phyloP scores from a whole-genome alignment of 2,888 invertebrate genomes.

The Vesta saturnalis region DNA sequence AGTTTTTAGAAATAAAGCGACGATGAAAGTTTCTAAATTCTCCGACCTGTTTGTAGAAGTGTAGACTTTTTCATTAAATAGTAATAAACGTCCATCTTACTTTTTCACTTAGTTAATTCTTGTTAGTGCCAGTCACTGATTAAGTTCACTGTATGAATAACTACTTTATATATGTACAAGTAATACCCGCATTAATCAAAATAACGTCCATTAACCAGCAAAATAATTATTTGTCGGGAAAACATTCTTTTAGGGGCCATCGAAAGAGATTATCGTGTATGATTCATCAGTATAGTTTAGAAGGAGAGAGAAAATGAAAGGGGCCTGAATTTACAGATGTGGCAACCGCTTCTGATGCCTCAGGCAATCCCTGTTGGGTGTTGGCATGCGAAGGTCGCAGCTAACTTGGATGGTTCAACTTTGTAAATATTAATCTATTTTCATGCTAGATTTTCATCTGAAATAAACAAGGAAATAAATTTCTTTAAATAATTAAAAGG shows the following conservation, averaged over 20 bases:
- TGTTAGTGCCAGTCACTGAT: no score
- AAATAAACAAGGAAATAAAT: neutral
- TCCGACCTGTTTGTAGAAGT: no score
- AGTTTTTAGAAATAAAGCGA: no score
- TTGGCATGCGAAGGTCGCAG: slow-evolving; percentile 36
- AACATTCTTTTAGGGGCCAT: neutral
- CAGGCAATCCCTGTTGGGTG: slow-evolving; percentile 30
- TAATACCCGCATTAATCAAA: no score
- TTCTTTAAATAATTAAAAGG: neutral
- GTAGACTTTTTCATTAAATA: no score
- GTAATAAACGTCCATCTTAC: no score
- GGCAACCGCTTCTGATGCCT: slow-evolving; percentile 27
- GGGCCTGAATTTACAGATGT: slow-evolving; percentile 30
- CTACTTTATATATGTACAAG: no score
- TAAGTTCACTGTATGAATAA: no score
- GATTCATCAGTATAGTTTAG: neutral
- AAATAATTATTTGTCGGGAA: no score
- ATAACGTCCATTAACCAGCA: no score
- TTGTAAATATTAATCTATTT: neutral
- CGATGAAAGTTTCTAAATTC: no score
- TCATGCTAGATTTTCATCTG: neutral
- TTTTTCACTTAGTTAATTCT: no score
- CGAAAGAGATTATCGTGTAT: neutral
- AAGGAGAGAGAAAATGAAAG: slow-evolving; percentile 5
- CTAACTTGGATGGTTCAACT: slow-evolving; percentile 17